Evolutionary conservation across 2,113 vertebrate species (phyloP).

Genomic region (Nipponia nippon): DNA sequence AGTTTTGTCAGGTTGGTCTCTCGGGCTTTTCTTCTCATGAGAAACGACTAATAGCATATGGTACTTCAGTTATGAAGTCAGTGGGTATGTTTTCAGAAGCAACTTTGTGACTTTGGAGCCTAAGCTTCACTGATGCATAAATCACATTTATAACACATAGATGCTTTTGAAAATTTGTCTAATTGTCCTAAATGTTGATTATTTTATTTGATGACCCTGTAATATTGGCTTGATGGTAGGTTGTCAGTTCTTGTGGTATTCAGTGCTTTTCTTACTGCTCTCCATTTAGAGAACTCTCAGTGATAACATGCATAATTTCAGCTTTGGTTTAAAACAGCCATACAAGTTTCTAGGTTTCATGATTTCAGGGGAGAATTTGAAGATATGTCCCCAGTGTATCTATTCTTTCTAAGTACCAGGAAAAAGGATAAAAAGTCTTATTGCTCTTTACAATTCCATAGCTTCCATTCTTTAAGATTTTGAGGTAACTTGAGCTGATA

Average conservation of each 20-base stretch:
- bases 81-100: conserved; percentile 26
- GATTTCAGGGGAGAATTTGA: not conserved
- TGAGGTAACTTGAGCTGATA: not conserved
- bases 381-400: not conserved
- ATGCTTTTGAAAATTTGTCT: not conserved
- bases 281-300: not conserved
- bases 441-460: not conserved
- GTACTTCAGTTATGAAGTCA: not conserved
- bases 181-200: not conserved
- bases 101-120: not conserved
- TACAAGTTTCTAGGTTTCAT: not conserved
- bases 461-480: not conserved
- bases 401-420: not conserved
- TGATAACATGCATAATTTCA: not conserved
- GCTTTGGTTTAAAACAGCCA: not conserved
- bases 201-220: not conserved
- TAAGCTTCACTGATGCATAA: not conserved
- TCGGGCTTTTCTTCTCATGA: conserved; percentile 32
- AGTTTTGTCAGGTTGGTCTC: conserved; percentile 64
- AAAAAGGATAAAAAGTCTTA: not conserved
- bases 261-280: not conserved
- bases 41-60: conserved; percentile 44
- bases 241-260: not conserved
- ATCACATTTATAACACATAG: not conserved
- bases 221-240: not conserved